These are phyloP conservation scores for Coptodon rendalli DNA, from an alignment of 2,113 vertebrate genomes.

Conservation along the genomic window DNA sequence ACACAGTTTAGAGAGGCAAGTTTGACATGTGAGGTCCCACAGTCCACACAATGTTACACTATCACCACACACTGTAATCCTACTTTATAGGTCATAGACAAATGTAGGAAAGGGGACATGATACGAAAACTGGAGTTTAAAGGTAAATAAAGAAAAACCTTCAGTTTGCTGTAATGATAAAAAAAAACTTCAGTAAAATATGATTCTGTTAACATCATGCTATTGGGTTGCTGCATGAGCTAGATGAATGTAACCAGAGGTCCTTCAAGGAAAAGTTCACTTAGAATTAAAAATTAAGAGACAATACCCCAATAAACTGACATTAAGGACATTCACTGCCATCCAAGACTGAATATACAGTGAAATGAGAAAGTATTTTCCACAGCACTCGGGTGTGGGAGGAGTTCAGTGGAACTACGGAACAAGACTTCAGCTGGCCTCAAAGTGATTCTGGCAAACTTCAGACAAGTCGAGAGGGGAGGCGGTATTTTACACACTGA, in stretches of 20 bases:
- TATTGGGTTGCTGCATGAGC: not conserved
- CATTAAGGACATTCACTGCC: not conserved
- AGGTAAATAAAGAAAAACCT: not conserved
- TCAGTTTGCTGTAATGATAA: not conserved
- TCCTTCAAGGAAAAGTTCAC: not conserved
- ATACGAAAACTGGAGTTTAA: not conserved
- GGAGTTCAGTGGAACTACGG: not conserved
- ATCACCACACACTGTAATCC: not conserved
- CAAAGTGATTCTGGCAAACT: not conserved
- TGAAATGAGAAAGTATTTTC: not conserved
- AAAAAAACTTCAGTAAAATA: not conserved
- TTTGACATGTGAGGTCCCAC: not conserved
- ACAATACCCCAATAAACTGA: not conserved
- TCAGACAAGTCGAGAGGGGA: not conserved
- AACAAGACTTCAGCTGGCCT: not conserved
- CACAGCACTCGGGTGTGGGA: not conserved
- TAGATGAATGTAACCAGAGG: not conserved
- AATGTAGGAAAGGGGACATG: not conserved
- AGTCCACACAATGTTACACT: not conserved
- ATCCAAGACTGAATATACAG: not conserved
- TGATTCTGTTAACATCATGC: not conserved
- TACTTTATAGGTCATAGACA: fast-evolving
- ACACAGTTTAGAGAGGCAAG: not conserved
- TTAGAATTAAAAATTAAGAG: not conserved
- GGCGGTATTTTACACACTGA: not conserved